Conservation (phyloP, 1,140 invertebrate genomes). For the Drosophila tristis region DNA sequence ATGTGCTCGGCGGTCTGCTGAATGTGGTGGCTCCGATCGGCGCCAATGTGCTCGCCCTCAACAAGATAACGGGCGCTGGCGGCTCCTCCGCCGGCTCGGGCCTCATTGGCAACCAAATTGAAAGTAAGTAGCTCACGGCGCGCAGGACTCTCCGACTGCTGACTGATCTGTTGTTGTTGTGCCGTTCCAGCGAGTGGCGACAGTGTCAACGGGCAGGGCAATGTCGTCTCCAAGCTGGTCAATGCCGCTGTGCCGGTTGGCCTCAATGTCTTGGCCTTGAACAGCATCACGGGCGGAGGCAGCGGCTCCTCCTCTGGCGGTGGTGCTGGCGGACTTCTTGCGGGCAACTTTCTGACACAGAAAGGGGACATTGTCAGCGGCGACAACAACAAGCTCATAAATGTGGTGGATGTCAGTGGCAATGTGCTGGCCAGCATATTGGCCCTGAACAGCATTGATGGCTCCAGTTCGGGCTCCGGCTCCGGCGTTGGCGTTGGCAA, state of each 20-base stretch:
- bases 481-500: slow-evolving; percentile 30
- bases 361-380: no score
- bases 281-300: neutral
- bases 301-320: no score
- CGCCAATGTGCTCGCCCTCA: neutral
- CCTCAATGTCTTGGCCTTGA: slow-evolving; percentile 8
- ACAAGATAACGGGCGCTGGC: neutral
- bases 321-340: neutral
- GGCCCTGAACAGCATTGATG: slow-evolving; percentile 8
- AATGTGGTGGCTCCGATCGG: slow-evolving; percentile 1
- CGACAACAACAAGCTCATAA: slow-evolving; percentile 2
- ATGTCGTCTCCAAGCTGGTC: neutral
- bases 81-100: neutral
- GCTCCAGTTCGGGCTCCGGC: slow-evolving; percentile 2
- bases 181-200: neutral
- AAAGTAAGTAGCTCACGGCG: no score
- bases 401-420: slow-evolving; percentile 5
- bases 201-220: slow-evolving; percentile 3
- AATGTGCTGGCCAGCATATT: slow-evolving; percentile 9
- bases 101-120: slow-evolving; percentile 1
- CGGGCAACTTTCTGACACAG: no score
- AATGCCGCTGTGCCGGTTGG: slow-evolving; percentile 1
- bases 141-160: no score
- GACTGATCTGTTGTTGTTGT: no score
- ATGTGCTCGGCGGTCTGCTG: neutral